phyloP scores from a whole-genome alignment of 1,140 invertebrate genomes.

The Popillia japonica region DNA sequence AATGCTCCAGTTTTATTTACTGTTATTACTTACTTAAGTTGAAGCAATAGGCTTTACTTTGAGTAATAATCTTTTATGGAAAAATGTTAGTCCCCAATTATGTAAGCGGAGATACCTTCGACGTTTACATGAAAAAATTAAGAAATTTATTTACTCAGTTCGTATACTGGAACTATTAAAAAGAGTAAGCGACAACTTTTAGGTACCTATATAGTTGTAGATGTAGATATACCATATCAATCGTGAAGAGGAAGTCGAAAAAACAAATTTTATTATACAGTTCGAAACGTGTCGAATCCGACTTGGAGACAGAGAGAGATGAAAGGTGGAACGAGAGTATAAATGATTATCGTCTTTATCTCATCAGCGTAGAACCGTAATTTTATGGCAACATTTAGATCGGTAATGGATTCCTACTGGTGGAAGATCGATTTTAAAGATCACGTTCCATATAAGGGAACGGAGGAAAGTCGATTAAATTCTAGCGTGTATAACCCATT shows the following conservation, averaged over 20 bases:
- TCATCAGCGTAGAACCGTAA: conserved; percentile 33
- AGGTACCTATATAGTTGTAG: background rate
- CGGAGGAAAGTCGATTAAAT: conserved; percentile 29
- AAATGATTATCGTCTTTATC: conserved; percentile 30
- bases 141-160: background rate
- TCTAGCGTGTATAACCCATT: conserved; percentile 17
- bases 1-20: too few relatives aligned
- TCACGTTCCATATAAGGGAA: conserved; percentile 33
- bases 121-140: background rate
- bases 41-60: too few relatives aligned
- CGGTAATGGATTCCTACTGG: conserved; percentile 31
- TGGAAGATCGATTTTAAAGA: conserved; percentile 31
- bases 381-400: conserved; percentile 34
- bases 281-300: background rate
- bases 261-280: conserved; percentile 23
- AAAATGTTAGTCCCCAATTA: background rate
- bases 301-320: background rate
- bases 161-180: background rate
- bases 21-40: too few relatives aligned
- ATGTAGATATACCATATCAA: conserved; percentile 13
- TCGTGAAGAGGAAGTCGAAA: conserved; percentile 8
- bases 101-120: background rate
- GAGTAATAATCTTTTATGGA: background rate
- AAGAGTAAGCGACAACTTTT: background rate
- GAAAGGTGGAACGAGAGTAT: background rate